These are phyloP conservation scores for Meloe dianella DNA, from an alignment of 2,888 invertebrate genomes.

Conservation along the genomic window DNA sequence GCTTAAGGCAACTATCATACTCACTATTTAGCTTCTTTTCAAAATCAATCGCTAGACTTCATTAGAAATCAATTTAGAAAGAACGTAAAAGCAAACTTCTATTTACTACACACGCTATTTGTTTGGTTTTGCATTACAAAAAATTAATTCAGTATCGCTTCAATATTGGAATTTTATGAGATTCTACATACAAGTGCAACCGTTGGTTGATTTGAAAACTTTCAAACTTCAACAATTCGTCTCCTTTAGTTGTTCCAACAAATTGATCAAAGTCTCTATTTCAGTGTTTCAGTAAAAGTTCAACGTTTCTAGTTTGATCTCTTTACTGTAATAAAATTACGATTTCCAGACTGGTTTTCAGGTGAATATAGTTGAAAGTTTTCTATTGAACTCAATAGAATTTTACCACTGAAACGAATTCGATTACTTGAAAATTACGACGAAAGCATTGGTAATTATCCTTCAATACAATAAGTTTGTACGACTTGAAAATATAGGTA, in stretches of 20 bases:
- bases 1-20: too few species aligned
- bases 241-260: background rate
- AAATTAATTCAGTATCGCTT: background rate
- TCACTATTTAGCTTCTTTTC: too few species aligned
- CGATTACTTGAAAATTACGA: background rate
- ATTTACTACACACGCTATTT: background rate
- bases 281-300: background rate
- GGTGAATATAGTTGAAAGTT: background rate
- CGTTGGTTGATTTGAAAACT: background rate
- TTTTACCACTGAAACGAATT: background rate
- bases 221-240: background rate
- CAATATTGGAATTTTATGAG: background rate
- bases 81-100: background rate
- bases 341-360: background rate
- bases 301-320: background rate
- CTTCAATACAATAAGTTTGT: background rate
- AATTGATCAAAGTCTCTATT: background rate
- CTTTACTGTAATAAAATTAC: background rate
- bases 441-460: background rate
- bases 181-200: background rate
- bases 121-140: background rate
- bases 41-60: background rate
- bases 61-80: background rate
- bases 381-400: background rate
- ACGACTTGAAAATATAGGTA: background rate